Percentiles rank a stretch among this genome's conserved stretches.
phyloP scores from a whole-genome alignment of 1,140 invertebrate species.

The Daktulosphaira vitifoliae region DNA sequence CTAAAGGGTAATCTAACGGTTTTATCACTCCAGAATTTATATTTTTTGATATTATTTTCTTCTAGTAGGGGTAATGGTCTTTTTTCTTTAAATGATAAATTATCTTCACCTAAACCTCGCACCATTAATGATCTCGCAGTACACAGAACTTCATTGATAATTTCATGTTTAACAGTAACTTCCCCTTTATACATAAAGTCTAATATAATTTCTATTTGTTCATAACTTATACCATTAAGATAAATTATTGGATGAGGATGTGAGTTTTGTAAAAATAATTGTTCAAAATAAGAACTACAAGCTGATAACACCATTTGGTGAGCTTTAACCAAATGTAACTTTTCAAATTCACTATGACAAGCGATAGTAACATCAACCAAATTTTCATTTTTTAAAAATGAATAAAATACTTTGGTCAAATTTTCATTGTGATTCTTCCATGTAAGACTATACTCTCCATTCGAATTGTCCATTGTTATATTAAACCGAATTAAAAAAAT shows the following conservation, averaged over 20 bases:
- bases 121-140: conserved; percentile 85
- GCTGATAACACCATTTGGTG: conserved; percentile 89
- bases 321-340: conserved; percentile 51
- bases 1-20: not conserved
- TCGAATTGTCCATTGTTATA: conserved; percentile 51
- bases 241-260: conserved; percentile 89
- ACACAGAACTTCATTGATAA: conserved; percentile 78
- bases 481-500: too few species aligned
- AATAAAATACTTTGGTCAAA: conserved; percentile 77
- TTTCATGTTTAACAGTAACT: conserved; percentile 78
- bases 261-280: conserved; percentile 79
- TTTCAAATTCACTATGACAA: conserved; percentile 65
- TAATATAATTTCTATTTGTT: conserved; percentile 75
- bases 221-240: conserved; percentile 77
- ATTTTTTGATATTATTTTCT: not conserved
- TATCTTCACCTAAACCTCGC: conserved; percentile 77
- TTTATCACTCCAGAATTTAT: not conserved
- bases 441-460: conserved; percentile 88
- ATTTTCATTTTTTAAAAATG: conserved; percentile 72
- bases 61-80: too few species aligned
- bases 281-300: conserved; percentile 91
- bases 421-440: conserved; percentile 91
- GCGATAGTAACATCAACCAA: conserved; percentile 87
- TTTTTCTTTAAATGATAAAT: too few species aligned
- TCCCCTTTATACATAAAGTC: conserved; percentile 89